Percentiles rank a stretch among this genome's conserved stretches.
Conservation (phyloP, 2,888 invertebrate genomes). For the Ennomos fuscantarius region DNA sequence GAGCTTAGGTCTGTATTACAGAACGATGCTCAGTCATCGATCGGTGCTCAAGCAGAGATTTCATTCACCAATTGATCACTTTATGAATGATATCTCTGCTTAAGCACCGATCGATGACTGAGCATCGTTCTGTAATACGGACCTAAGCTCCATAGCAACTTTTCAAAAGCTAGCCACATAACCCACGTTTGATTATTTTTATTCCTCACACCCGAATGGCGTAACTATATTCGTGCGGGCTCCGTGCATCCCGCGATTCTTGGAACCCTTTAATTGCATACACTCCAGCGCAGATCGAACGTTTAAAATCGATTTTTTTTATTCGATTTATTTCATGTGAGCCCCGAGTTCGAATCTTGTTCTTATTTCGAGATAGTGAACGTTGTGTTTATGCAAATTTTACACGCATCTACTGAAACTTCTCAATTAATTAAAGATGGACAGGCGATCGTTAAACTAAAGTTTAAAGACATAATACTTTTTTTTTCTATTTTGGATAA, state of each 20-base stretch:
- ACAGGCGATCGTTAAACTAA: constrained; percentile 43
- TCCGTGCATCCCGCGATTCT: constrained; percentile 70
- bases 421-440: constrained; percentile 77
- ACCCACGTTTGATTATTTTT: constrained; percentile 45
- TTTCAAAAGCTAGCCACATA: constrained; percentile 24
- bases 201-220: constrained; percentile 53
- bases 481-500: not conserved
- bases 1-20: too few species aligned
- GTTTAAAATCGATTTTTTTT: constrained; percentile 83
- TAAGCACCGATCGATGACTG: too few species aligned
- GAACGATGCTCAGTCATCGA: too few species aligned
- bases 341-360: constrained; percentile 71
- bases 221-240: constrained; percentile 63
- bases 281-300: constrained; percentile 79
- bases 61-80: too few species aligned
- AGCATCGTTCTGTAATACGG: too few species aligned
- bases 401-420: constrained; percentile 81
- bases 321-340: constrained; percentile 79
- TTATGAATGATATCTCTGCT: too few species aligned
- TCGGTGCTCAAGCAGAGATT: too few species aligned
- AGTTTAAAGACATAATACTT: constrained; percentile 7
- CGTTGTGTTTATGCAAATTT: constrained; percentile 82
- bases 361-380: constrained; percentile 76
- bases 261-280: constrained; percentile 83
- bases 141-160: too few species aligned